A percentile compares a stretch with the other conserved stretches of the same genome.
These are phyloP conservation scores for Junonia oenone DNA, from an alignment of 2,888 invertebrate species.

Conservation along the genomic window DNA sequence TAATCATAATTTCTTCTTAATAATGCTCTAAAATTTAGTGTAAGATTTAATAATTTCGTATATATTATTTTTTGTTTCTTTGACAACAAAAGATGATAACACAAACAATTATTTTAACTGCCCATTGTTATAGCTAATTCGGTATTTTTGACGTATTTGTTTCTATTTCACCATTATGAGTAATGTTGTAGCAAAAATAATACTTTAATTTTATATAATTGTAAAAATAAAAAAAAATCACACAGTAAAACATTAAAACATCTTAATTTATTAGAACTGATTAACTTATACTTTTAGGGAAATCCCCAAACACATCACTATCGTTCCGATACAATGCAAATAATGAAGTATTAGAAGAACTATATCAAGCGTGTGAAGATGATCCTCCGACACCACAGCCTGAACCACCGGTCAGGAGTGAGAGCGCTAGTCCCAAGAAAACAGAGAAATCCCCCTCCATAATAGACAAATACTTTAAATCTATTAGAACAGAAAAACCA, in stretches of 20 bases:
- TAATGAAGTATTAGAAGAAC: slow-evolving; percentile 86
- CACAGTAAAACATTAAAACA: neutral
- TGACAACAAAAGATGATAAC: slow-evolving; percentile 57
- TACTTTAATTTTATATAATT: neutral
- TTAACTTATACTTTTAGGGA: slow-evolving; percentile 48
- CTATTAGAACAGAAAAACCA: slow-evolving; percentile 53
- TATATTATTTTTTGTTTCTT: slow-evolving; percentile 40
- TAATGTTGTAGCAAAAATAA: neutral
- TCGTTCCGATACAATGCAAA: slow-evolving; percentile 88
- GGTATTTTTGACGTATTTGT: slow-evolving; percentile 17
- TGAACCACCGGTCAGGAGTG: slow-evolving; percentile 58
- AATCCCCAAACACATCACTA: slow-evolving; percentile 69
- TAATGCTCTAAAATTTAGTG: neutral
- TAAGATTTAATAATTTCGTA: neutral
- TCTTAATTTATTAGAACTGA: neutral
- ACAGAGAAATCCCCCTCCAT: slow-evolving; percentile 66
- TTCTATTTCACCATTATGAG: slow-evolving; percentile 1
- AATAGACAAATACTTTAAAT: slow-evolving; percentile 74
- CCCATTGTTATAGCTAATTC: slow-evolving; percentile 8
- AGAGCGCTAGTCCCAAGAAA: slow-evolving; percentile 66
- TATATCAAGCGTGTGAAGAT: slow-evolving; percentile 82
- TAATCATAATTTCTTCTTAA: neutral
- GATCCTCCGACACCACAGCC: slow-evolving; percentile 70
- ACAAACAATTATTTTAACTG: slow-evolving; percentile 15
- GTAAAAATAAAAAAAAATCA: neutral